A percentile compares a stretch with the other conserved stretches of the same genome.
These are phyloP conservation scores for Pluvialis apricaria DNA, from an alignment of 2,113 vertebrate genomes.

Conservation along the genomic window DNA sequence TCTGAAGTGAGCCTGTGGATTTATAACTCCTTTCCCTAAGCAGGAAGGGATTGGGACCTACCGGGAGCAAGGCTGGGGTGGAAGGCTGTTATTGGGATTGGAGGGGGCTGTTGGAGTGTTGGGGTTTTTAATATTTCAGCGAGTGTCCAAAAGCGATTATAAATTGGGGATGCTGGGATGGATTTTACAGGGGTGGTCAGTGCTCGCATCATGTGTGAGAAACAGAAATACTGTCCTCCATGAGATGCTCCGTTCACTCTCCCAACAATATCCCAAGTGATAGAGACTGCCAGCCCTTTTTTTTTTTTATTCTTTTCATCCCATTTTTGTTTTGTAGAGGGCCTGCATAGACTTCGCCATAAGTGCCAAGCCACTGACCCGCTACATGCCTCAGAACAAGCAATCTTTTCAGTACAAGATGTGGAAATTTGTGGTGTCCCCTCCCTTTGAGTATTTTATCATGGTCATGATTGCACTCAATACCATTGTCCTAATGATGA, in stretches of 20 bases:
- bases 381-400: slow-evolving; percentile 94
- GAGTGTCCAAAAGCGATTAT: background rate
- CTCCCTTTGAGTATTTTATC: slow-evolving; percentile 96
- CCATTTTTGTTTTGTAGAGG: slow-evolving; percentile 75
- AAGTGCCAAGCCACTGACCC: slow-evolving; percentile 92
- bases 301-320: background rate
- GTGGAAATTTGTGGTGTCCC: slow-evolving; percentile 96
- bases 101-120: background rate
- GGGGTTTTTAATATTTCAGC: background rate
- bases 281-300: background rate
- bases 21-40: background rate
- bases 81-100: background rate
- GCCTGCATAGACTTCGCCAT: slow-evolving; percentile 98
- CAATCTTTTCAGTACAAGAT: slow-evolving; percentile 96
- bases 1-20: background rate
- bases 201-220: fast-evolving
- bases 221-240: background rate
- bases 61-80: background rate
- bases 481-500: slow-evolving; percentile 98
- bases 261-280: fast-evolving
- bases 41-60: background rate
- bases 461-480: slow-evolving; percentile 99
- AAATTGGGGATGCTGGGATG: background rate
- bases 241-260: background rate
- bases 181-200: background rate